Percentiles rank a stretch among this genome's conserved stretches.
These are phyloP conservation scores for Epinephelus lanceolatus DNA, from an alignment of 2,113 vertebrate species.

Conservation along the genomic window DNA sequence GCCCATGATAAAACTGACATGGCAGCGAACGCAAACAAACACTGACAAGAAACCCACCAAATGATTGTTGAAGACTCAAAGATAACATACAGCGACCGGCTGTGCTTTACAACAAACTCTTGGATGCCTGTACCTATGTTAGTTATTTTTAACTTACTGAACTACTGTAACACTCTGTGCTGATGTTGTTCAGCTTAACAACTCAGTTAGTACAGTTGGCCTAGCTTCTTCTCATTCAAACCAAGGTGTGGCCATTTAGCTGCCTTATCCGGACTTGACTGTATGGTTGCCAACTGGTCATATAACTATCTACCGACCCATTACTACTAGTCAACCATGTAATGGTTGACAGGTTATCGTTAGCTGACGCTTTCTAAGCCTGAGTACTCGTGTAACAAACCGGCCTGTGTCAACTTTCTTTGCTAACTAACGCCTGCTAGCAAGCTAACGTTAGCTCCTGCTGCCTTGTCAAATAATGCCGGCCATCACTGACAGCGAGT, in stretches of 20 bases:
- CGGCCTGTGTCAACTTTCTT: conserved; percentile 70
- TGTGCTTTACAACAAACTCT: background rate
- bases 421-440: conserved; percentile 57
- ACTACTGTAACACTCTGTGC: background rate
- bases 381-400: conserved; percentile 29
- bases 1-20: conserved; percentile 4
- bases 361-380: conserved; percentile 43
- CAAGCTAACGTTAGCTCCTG: conserved; percentile 63
- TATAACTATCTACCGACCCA: conserved; percentile 3
- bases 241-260: conserved; percentile 82
- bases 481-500: conserved; percentile 72
- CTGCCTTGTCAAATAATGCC: conserved; percentile 72
- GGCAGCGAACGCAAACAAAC: conserved; percentile 6
- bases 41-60: background rate
- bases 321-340: conserved; percentile 9
- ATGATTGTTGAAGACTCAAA: background rate
- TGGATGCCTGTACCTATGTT: background rate
- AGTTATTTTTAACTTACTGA: conserved; percentile 12
- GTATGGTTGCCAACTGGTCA: conserved; percentile 27
- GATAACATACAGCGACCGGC: background rate
- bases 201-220: conserved; percentile 46
- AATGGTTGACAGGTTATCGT: conserved; percentile 19
- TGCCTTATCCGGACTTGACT: conserved; percentile 59
- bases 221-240: conserved; percentile 75
- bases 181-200: background rate